Evolutionary conservation across 2,113 vertebrate species (phyloP).

Genomic region (Hymenochirus boettgeri): DNA sequence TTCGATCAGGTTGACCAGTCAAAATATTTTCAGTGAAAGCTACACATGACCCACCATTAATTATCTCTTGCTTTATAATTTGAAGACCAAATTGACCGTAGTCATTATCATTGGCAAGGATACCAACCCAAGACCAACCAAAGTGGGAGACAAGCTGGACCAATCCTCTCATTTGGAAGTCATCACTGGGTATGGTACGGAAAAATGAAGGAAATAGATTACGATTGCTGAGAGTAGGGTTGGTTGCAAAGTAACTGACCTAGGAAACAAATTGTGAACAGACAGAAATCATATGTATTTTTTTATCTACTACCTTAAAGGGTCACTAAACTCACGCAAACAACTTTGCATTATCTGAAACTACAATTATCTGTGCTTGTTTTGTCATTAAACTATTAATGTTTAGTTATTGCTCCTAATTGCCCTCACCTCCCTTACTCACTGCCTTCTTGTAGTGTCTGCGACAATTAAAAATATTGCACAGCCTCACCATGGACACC

Average conservation of each 20-base stretch:
- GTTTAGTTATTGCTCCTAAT: no score
- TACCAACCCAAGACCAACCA: constrained; percentile 42
- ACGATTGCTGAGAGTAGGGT: constrained; percentile 19
- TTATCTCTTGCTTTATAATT: constrained; percentile 21
- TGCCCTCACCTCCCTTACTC: no score
- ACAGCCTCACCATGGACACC: no score
- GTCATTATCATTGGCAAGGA: constrained; percentile 34
- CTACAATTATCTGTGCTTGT: no score
- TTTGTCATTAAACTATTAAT: no score
- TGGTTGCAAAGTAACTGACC: constrained; percentile 43
- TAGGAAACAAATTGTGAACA: constrained; percentile 19
- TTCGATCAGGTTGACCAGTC: background rate
- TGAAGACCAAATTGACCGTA: constrained; percentile 29
- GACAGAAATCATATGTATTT: no score
- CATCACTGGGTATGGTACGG: constrained; percentile 59
- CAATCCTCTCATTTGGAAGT: constrained; percentile 37
- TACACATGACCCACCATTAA: constrained; percentile 31
- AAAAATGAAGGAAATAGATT: constrained; percentile 49
- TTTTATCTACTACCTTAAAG: no score
- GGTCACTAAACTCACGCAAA: no score
- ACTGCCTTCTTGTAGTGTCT: no score
- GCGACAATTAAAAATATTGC: no score
- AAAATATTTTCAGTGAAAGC: constrained; percentile 29
- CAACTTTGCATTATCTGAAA: no score
- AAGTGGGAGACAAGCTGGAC: constrained; percentile 32